Evolutionary conservation across 2,888 invertebrate genomes (phyloP), one percentile per base, ranked within the genome.

Genomic region (Drosophila nigricruria): DNA sequence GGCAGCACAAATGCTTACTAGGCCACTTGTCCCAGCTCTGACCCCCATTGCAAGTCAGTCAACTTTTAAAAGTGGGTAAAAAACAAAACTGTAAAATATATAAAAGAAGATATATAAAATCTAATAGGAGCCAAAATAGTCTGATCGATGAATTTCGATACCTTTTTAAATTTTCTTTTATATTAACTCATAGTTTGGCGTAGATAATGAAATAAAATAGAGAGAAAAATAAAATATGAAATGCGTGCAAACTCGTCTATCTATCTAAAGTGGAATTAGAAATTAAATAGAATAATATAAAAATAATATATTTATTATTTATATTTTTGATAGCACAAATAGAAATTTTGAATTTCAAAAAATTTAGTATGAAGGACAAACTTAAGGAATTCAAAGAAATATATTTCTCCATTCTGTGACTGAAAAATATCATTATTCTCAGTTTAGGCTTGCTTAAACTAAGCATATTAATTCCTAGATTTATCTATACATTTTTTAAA

Each of bases 1-100:
- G 70, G 45, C 53, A 70, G 73, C 73, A 9, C 16, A n/a, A 36
- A 20, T 58, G 34, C 53, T 60, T 67, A 54, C 73, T 77, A 42
- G 57, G 59, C 43, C 67, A 50, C 12, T 40, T 9, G 57, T 9
- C 23, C 57, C 34, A 32, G 38, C 54, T 8, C 16, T 78, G 73
- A 64, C 63, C 69, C 58, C 34, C 40, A 53, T 61, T 49, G 23
- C 32, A 25, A 18, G 38, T 20, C 27, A 61, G 6, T 36, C 36
- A 36, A 1, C n/a, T 25, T 16, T n/a, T 30, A 4, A 5, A 18
- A n/a, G 10, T 10, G 1, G 10, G 0, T 12, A 36, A 45, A 34
- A 40, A 10, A 40, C 8, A 2, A 4, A 14, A 0, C 14, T 9
- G 12, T n/a, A 20, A 3, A 32, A 20, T 32, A 32, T 32, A 8